Conservation (phyloP, 1,140 invertebrate species). For the Stegodyphus dumicola region DNA sequence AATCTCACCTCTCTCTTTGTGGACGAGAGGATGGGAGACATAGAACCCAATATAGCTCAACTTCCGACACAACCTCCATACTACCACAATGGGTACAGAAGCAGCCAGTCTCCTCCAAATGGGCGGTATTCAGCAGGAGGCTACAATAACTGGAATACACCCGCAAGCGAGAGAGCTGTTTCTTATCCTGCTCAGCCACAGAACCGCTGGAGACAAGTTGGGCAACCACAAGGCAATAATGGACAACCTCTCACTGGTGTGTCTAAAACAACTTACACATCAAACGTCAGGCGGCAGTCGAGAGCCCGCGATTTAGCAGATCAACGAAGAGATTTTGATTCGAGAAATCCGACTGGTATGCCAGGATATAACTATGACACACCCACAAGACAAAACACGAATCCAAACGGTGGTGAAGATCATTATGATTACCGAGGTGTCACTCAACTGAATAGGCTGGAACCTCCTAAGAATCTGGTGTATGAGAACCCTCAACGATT, state of each 20-base stretch:
- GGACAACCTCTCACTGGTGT: neutral
- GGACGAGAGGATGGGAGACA: constrained; percentile 60
- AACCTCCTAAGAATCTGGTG: neutral
- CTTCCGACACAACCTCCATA: constrained; percentile 34
- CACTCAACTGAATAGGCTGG: constrained; percentile 4
- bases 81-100: constrained; percentile 18
- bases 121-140: constrained; percentile 33
- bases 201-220: constrained; percentile 30
- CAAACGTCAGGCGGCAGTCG: neutral
- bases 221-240: constrained; percentile 3
- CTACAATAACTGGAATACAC: constrained; percentile 24
- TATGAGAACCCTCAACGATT: neutral
- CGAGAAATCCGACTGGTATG: neutral
- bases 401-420: neutral
- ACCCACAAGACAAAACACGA: neutral
- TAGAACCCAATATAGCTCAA: constrained; percentile 54
- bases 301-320: constrained; percentile 15
- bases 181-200: neutral
- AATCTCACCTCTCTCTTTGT: constrained; percentile 61
- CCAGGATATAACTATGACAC: constrained; percentile 32
- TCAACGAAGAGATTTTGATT: constrained; percentile 7
- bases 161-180: constrained; percentile 25
- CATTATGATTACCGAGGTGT: constrained; percentile 5
- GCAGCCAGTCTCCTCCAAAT: constrained; percentile 2
- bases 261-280: neutral